Evolutionary conservation across 2,888 invertebrate genomes (phyloP), one percentile per base, ranked within the genome.

Genomic region (Spatulosminthurus flaviceps): DNA sequence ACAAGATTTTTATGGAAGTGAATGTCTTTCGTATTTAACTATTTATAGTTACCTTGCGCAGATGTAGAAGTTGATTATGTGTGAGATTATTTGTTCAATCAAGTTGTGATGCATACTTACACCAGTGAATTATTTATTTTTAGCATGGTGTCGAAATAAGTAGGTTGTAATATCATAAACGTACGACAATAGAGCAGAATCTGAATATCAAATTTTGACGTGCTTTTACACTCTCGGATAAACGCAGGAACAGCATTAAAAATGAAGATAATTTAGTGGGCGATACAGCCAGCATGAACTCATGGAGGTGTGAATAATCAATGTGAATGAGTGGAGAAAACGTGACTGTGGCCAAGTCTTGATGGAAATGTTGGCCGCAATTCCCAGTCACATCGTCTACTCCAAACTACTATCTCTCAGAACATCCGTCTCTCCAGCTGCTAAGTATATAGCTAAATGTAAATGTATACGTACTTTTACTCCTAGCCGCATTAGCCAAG

Each of bases 241-340:
- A 72, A 13, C 21, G 13, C 16, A 24, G 60, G 42, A 73, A 43
- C 9, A 73, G 41, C 42, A 42, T 71, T 42, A 43, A 73, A 73
- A 60, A 73, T 73, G 73, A 73, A 73, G 73, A 73, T 73, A 73
- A 60, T 73, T 73, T 73, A 73, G 73, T 60, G 60, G 73, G 24
- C 26, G 69, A 69, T 29, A 29, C 34, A 5, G 69, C 69, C 7
- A 19, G 69, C 69, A 19, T 69, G 69, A 29, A 69, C 71, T 42
- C 60, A 60, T 60, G 24, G 60, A 73, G 73, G 73, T 73, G 73
- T 73, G 73, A 73, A 73, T 73, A 73, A 73, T 73, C 73, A 73
- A 73, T 73, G 73, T 73, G 71, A 71, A 51, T 73, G 73, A 73
- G 73, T 60, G 42, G 73, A 28, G 28, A 60, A 71, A 43, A 73